These are phyloP conservation scores for Forficula auricularia DNA, from an alignment of 1,140 invertebrate species.

Conservation along the genomic window DNA sequence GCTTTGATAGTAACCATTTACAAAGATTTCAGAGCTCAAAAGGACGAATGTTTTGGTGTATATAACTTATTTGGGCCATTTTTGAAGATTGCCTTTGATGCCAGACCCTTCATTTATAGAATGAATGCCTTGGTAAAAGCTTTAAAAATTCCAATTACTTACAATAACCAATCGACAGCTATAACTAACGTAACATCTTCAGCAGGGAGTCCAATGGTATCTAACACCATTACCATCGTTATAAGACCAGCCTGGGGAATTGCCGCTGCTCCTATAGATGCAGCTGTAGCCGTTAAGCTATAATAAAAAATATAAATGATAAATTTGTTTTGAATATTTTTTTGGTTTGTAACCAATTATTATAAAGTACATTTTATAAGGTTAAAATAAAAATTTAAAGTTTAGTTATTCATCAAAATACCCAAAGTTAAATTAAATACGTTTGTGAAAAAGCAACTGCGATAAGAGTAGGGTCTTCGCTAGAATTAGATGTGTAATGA, in stretches of 20 bases:
- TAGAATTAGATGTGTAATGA: too few relatives aligned
- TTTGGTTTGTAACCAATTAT: too few relatives aligned
- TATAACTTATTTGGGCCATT: too few relatives aligned
- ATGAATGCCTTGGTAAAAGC: too few relatives aligned
- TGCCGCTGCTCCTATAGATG: slow-evolving; percentile 48
- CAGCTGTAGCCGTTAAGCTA: slow-evolving; percentile 42
- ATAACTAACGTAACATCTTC: slow-evolving; percentile 42
- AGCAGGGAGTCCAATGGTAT: slow-evolving; percentile 40
- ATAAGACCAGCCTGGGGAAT: slow-evolving; percentile 44
- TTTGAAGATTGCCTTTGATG: too few relatives aligned
- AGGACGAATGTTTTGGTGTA: too few relatives aligned
- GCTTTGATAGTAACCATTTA: too few relatives aligned
- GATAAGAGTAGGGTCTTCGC: too few relatives aligned
- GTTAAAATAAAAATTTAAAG: slow-evolving; percentile 7
- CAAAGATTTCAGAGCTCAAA: too few relatives aligned
- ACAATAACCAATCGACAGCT: slow-evolving; percentile 48
- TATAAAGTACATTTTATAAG: slow-evolving; percentile 16
- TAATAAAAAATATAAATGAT: slow-evolving; percentile 13
- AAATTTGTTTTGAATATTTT: slow-evolving; percentile 2
- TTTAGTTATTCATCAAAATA: slow-evolving; percentile 1
- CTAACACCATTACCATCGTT: slow-evolving; percentile 47
- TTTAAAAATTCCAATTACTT: slow-evolving; percentile 19
- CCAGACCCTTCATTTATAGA: too few relatives aligned
- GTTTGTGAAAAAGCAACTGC: too few relatives aligned
- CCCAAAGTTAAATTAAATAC: too few relatives aligned